Evolutionary conservation across 2,797 vertebrate genomes (phyloP).

Genomic region (Dendrocincla fuliginosa): DNA sequence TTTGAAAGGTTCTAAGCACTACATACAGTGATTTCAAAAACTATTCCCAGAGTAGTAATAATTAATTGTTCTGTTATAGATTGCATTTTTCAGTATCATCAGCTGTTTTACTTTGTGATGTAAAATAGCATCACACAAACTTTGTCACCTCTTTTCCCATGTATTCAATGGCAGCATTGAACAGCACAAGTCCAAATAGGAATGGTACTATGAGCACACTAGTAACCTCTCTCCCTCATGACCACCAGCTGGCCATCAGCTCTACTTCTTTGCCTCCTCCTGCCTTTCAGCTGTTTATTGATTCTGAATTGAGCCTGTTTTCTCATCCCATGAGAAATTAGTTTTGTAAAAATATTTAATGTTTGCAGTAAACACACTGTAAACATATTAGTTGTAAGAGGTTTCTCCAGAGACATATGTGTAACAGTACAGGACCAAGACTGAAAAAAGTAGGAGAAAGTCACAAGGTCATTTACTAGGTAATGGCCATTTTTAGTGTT

Average conservation of each 20-base stretch:
- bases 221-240: neutral
- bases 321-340: neutral
- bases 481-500: neutral
- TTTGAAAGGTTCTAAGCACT: neutral
- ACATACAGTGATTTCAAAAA: neutral
- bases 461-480: neutral
- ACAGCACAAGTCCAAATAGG: neutral
- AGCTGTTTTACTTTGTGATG: neutral
- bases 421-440: neutral
- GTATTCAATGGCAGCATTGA: neutral
- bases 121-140: neutral
- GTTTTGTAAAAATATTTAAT: neutral
- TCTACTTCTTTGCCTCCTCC: neutral
- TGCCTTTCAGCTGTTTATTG: neutral
- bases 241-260: neutral
- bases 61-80: neutral
- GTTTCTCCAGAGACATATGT: neutral
- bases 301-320: neutral
- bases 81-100: neutral
- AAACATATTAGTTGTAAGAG: neutral
- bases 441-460: neutral
- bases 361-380: neutral
- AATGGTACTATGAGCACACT: fast-evolving
- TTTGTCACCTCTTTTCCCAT: neutral
- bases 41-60: neutral